Conservation (phyloP, 2,888 invertebrate genomes). For the Drosophila nigricruria region DNA sequence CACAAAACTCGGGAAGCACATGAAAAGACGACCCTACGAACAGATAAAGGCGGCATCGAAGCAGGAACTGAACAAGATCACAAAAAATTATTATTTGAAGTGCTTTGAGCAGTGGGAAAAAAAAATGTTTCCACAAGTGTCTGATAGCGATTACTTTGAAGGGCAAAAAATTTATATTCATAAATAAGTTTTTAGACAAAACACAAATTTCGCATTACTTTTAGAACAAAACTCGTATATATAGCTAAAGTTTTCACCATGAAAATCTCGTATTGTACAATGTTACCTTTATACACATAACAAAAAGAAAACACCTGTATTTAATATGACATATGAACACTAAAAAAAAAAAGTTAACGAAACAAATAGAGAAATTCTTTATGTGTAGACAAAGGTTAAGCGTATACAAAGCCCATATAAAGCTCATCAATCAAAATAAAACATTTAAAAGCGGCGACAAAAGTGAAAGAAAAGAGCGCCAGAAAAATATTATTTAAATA, state of each 20-base stretch:
- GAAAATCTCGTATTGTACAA: neutral
- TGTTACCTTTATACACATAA: neutral
- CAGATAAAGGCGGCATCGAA: neutral
- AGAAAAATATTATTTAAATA: constrained; percentile 7
- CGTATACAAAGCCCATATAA: constrained; percentile 4
- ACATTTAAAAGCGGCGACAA: constrained; percentile 4
- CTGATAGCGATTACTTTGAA: neutral
- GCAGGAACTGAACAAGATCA: too few relatives aligned
- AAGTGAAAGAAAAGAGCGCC: constrained; percentile 1
- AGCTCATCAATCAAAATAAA: constrained; percentile 25
- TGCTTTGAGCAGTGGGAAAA: neutral
- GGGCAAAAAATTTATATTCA: neutral
- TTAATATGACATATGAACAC: neutral
- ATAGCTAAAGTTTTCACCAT: too few relatives aligned
- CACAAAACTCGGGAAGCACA: neutral
- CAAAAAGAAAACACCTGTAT: constrained; percentile 9
- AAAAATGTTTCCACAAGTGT: neutral
- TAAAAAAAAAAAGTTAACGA: neutral
- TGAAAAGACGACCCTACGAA: neutral
- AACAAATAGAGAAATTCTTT: constrained; percentile 7
- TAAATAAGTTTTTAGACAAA: neutral
- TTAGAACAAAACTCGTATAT: neutral
- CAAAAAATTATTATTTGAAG: neutral
- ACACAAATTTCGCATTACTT: neutral
- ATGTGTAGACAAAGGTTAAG: constrained; percentile 14